Percentiles rank a stretch among this genome's conserved stretches.
Evolutionary conservation across 1,140 invertebrate genomes (phyloP).

Genomic region (Chionoecetes opilio): DNA sequence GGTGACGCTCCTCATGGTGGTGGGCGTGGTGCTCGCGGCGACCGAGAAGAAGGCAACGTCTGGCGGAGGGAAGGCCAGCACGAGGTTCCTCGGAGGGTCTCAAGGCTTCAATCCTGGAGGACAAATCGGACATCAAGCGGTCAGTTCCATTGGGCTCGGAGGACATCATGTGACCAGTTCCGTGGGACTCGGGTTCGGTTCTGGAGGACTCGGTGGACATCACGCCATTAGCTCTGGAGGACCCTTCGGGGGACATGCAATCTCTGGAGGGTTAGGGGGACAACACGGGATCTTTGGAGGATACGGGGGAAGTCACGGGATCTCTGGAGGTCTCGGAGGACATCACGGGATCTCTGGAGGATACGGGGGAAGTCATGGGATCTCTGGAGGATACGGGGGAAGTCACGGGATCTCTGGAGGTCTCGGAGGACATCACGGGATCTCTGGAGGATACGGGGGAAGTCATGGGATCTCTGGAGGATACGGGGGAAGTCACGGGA

Average conservation of each 20-base stretch:
- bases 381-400: too few relatives aligned
- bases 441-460: too few relatives aligned
- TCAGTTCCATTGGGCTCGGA: neutral
- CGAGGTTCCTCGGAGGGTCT: neutral
- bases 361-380: neutral
- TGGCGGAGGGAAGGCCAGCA: neutral
- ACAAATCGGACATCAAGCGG: too few relatives aligned
- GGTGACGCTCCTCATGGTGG: neutral
- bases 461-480: too few relatives aligned
- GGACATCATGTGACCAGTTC: neutral
- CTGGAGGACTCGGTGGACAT: neutral
- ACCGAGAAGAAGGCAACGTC: neutral
- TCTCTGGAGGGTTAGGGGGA: neutral
- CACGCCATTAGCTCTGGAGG: neutral
- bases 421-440: neutral
- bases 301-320: neutral
- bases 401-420: too few relatives aligned
- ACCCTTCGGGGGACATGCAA: neutral
- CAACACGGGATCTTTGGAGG: neutral
- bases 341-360: neutral
- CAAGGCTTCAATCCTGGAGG: neutral
- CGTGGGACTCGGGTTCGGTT: neutral
- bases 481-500: neutral
- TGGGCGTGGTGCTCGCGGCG: conserved; percentile 30
- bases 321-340: neutral